phyloP scores from a whole-genome alignment of 2,888 invertebrate genomes.

The Microchrysa polita region DNA sequence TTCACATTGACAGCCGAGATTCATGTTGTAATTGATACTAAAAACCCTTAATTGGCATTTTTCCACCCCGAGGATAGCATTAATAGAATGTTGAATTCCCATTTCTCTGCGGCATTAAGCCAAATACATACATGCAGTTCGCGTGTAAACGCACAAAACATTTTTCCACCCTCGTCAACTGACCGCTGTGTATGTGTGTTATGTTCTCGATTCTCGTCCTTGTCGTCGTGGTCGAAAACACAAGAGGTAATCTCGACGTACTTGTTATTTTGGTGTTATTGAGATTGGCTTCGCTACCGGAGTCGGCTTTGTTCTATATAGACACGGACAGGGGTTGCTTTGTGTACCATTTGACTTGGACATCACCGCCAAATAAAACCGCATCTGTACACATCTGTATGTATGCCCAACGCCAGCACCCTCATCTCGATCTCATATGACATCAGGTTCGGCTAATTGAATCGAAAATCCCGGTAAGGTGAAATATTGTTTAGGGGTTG shows the following conservation, averaged over 20 bases:
- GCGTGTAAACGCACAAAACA: conserved; percentile 39
- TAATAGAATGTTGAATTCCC: conserved; percentile 51
- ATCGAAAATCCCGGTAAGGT: conserved; percentile 16
- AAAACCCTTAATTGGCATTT: conserved; percentile 65
- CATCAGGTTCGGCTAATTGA: conserved; percentile 40
- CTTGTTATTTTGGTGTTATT: conserved; percentile 36
- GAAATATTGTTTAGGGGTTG: too few species aligned
- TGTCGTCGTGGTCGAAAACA: background rate
- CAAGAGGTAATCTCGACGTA: conserved; percentile 26
- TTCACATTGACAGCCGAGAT: conserved; percentile 54
- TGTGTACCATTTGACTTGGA: background rate
- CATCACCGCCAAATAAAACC: conserved; percentile 20
- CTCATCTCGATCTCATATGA: conserved; percentile 24
- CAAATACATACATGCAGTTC: too few species aligned
- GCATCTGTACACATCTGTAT: conserved; percentile 25
- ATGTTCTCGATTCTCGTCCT: conserved; percentile 1
- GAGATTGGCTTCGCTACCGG: conserved; percentile 30
- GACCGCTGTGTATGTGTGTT: background rate
- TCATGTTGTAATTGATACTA: conserved; percentile 65
- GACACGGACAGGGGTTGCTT: conserved; percentile 32
- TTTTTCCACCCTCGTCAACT: conserved; percentile 23
- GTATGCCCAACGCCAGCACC: too few species aligned
- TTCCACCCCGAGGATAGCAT: conserved; percentile 58
- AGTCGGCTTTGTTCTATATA: conserved; percentile 32
- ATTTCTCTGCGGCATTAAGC: conserved; percentile 11